Evolutionary conservation across 2,113 vertebrate genomes (phyloP).

Genomic region (Zapornia atra): DNA sequence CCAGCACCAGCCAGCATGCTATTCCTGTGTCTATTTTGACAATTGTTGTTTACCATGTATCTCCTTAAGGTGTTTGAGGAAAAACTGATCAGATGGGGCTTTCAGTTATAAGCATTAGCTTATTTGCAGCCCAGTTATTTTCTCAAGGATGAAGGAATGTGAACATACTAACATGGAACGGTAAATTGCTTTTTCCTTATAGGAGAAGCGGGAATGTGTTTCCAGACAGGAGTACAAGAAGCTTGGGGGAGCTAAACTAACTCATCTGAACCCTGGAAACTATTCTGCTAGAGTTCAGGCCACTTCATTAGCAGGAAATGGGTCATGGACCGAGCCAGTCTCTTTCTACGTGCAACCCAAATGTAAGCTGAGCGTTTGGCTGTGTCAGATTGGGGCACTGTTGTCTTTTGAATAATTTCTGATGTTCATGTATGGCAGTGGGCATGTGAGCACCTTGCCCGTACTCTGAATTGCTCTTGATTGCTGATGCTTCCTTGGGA

Average conservation of each 20-base stretch:
- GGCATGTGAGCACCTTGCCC: background rate
- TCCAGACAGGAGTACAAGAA: slow-evolving; percentile 90
- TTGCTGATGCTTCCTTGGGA: background rate
- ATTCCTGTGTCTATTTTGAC: background rate
- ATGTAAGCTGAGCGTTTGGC: slow-evolving; percentile 78
- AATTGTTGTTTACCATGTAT: rapidly evolving
- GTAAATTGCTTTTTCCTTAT: background rate
- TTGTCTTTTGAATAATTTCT: background rate
- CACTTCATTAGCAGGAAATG: slow-evolving; percentile 93
- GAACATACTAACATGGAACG: background rate
- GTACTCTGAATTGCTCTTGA: background rate
- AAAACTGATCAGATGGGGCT: background rate
- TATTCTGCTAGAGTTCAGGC: slow-evolving; percentile 91
- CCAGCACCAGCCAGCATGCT: background rate
- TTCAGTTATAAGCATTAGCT: background rate
- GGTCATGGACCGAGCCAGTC: slow-evolving; percentile 93
- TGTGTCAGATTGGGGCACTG: background rate
- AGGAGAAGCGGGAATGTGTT: slow-evolving; percentile 91
- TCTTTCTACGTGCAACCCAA: slow-evolving; percentile 91
- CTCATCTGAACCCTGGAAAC: slow-evolving; percentile 89
- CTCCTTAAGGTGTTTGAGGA: background rate
- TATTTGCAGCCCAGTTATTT: background rate
- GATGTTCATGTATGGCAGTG: background rate
- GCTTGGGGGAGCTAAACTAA: slow-evolving; percentile 85
- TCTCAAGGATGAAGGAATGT: background rate